phyloP scores from a whole-genome alignment of 1,140 invertebrate genomes.

The Formica selysi region DNA sequence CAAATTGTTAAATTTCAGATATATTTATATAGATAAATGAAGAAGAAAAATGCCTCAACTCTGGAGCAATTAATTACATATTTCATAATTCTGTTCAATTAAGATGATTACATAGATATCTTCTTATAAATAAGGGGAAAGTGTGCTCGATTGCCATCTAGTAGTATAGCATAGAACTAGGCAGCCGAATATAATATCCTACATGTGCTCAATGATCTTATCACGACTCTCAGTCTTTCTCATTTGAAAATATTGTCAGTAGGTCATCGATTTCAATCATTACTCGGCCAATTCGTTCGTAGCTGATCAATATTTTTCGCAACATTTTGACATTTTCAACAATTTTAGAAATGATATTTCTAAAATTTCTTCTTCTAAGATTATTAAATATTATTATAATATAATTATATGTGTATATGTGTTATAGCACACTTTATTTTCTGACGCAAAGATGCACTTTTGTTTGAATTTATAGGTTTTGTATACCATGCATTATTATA shows the following conservation, averaged over 20 bases:
- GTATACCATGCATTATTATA: not conserved
- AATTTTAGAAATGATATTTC: not conserved
- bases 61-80: slow-evolving; percentile 4
- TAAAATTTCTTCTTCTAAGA: not conserved
- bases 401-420: not conserved
- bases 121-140: not conserved
- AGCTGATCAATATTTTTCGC: not conserved
- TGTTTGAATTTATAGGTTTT: not conserved
- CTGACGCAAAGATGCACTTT: not conserved
- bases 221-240: not conserved
- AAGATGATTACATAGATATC: not conserved
- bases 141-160: not conserved
- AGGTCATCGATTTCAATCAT: not conserved
- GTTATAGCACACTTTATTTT: not conserved
- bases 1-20: not conserved
- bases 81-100: not conserved
- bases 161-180: not conserved
- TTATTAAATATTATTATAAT: not conserved
- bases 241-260: not conserved
- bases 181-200: not conserved
- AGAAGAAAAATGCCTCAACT: not conserved
- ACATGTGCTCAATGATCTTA: not conserved
- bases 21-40: slow-evolving; percentile 1
- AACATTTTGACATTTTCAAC: not conserved
- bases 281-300: no score